phyloP scores from a whole-genome alignment of 1,140 invertebrate species.

The Sycobia sp. region DNA sequence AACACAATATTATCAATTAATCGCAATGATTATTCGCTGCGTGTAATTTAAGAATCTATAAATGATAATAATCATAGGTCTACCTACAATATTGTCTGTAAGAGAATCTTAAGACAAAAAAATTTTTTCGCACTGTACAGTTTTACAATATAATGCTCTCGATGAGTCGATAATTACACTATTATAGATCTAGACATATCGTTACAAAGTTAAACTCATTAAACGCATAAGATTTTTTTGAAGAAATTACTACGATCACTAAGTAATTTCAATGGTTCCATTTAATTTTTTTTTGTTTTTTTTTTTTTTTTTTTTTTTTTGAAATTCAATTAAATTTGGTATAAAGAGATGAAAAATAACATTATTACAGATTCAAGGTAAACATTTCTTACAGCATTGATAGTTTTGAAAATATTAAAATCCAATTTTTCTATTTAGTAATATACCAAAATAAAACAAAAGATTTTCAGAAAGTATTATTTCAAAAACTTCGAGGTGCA shows the following conservation, averaged over 20 bases:
- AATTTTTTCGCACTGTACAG: slow-evolving; percentile 51
- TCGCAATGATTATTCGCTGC: slow-evolving; percentile 41
- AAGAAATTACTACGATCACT: slow-evolving; percentile 7
- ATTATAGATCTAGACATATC: slow-evolving; percentile 44
- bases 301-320: neutral
- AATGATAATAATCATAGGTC: slow-evolving; percentile 51
- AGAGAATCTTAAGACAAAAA: slow-evolving; percentile 26
- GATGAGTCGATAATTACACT: slow-evolving; percentile 55
- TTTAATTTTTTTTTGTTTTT: too few relatives aligned
- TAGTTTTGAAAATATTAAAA: too few relatives aligned
- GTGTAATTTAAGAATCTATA: slow-evolving; percentile 38
- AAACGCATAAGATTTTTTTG: slow-evolving; percentile 28
- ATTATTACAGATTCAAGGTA: too few relatives aligned
- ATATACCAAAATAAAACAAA: too few relatives aligned
- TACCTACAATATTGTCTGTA: slow-evolving; percentile 45
- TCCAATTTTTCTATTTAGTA: too few relatives aligned
- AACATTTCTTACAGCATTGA: too few relatives aligned
- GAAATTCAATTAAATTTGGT: neutral
- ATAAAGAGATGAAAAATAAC: too few relatives aligned
- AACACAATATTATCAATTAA: slow-evolving; percentile 57
- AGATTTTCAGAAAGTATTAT: too few relatives aligned
- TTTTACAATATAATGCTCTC: slow-evolving; percentile 51
- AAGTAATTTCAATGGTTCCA: neutral
- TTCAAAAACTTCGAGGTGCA: too few relatives aligned
- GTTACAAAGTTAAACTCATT: slow-evolving; percentile 49